A percentile compares a stretch with the other conserved stretches of the same genome.
These are phyloP conservation scores for Eilema caniola DNA, from an alignment of 2,888 invertebrate species.

Conservation along the genomic window DNA sequence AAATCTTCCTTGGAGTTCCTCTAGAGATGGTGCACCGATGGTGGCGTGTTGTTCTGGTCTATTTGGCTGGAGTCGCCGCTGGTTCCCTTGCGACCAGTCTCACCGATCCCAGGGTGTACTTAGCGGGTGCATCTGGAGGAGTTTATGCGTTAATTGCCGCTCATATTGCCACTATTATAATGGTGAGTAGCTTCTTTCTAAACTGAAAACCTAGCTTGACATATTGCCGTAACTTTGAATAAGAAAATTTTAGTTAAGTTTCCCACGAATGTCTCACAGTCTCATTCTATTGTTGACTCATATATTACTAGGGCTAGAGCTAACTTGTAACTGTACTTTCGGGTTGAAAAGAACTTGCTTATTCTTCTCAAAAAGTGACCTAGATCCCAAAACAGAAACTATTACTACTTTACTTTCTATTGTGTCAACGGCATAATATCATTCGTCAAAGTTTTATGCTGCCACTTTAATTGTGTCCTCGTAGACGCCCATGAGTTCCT, in stretches of 20 bases:
- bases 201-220: neutral
- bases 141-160: constrained; percentile 98
- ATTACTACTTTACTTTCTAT: too few relatives aligned
- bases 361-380: neutral
- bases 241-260: neutral
- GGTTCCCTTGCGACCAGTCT: constrained; percentile 95
- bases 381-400: neutral
- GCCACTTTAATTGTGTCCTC: too few relatives aligned
- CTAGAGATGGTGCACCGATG: constrained; percentile 98
- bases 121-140: constrained; percentile 98
- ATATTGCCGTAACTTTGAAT: neutral
- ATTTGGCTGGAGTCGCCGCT: constrained; percentile 94
- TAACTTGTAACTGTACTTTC: neutral
- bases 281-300: neutral
- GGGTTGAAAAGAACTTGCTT: neutral
- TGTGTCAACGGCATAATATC: too few relatives aligned
- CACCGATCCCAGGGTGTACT: constrained; percentile 91
- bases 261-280: neutral
- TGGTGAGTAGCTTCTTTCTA: constrained; percentile 87
- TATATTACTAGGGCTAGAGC: too few relatives aligned
- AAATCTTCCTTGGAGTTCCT: constrained; percentile 96
- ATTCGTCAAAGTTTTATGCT: too few relatives aligned
- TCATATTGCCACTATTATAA: constrained; percentile 96
- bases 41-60: constrained; percentile 96
- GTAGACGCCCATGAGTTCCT: too few relatives aligned